Conservation (phyloP, 2,888 invertebrate species). For the Chrysopilus asiliformis region DNA sequence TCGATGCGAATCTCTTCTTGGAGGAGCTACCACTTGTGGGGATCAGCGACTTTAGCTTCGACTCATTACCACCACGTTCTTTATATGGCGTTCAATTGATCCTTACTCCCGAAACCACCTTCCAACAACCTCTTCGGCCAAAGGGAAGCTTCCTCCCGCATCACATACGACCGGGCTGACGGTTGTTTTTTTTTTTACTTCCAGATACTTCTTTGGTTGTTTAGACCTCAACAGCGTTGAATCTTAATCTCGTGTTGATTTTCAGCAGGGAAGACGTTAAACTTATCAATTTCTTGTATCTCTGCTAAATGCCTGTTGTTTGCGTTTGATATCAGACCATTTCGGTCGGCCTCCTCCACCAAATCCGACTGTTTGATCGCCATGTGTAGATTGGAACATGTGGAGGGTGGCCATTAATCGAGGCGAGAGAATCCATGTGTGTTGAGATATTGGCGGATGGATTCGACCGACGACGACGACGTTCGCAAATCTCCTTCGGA, state of each 20-base stretch:
- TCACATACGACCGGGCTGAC: not conserved
- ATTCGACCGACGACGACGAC: too few species aligned
- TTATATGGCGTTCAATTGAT: constrained; percentile 11
- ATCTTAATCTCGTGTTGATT: not conserved
- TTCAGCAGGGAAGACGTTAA: not conserved
- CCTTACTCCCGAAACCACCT: constrained; percentile 5
- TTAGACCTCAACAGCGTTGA: not conserved
- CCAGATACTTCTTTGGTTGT: not conserved
- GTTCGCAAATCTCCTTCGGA: too few species aligned
- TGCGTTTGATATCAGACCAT: constrained; percentile 14
- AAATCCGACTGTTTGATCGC: too few species aligned
- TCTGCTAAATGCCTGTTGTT: constrained; percentile 15
- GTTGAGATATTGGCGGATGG: too few species aligned
- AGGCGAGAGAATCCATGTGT: too few species aligned
- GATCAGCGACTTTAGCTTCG: constrained; percentile 5
- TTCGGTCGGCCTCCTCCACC: too few species aligned
- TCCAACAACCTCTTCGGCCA: constrained; percentile 1
- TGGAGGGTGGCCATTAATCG: too few species aligned
- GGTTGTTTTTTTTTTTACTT: not conserved
- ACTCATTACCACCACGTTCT: constrained; percentile 10
- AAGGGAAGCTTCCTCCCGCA: not conserved
- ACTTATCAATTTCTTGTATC: constrained; percentile 15
- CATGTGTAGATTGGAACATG: too few species aligned
- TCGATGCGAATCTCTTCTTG: too few species aligned
- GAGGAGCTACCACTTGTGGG: too few species aligned